Base-by-base conservation (phyloP, 1,140 invertebrate genomes). In the Drosophila sp. region DNA sequence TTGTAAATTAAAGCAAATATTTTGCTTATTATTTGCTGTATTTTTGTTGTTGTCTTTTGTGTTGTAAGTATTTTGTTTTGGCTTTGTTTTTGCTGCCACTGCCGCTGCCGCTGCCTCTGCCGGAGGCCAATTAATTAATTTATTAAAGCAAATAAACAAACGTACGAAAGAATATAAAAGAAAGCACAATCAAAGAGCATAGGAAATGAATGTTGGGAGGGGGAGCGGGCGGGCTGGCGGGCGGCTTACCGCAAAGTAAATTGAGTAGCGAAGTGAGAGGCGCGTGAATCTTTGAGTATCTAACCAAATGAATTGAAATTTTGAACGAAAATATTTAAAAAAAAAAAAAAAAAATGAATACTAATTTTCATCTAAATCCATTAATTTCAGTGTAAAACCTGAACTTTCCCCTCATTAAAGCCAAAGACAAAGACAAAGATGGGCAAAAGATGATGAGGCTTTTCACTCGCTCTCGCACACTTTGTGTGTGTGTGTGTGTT, bases 1-100 rank as follows among this genome's bases (percentile, higher is more conserved):
- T 80, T 80, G 77, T 71, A 89, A 87, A 87, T 87, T 80, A 87
- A 87, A 87, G 83, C 76, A 87, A 83, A 89, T 87, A 87, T 87
- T 86, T 86, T 86, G 79, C 82, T 86, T 86, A 86, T 86, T 86
- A 86, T 86, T 86, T 86, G 86, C 47, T 67, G 72, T 60, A 76
- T 58, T 64, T 69, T 60, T 60, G 30, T 10, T 58, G 8, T 38
- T 38, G 4, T 40, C 63, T 66, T 60, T 27, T 33, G 35, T 62
- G 47, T 61, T 41, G 64, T 38, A 29, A n/a, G 32, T 47, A 63
- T 50, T 41, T 47, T 60, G 60, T 60, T 57, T 66, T 55, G 38
- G 35, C 56, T 6, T 40, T 63, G 69, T 33, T 69, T 63, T 56
- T 79, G 76, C 66, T 80, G 35, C 17, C 17, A 17, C 72, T 80